phyloP scores from a whole-genome alignment of 2,888 invertebrate species.

The Papilio demoleus region DNA sequence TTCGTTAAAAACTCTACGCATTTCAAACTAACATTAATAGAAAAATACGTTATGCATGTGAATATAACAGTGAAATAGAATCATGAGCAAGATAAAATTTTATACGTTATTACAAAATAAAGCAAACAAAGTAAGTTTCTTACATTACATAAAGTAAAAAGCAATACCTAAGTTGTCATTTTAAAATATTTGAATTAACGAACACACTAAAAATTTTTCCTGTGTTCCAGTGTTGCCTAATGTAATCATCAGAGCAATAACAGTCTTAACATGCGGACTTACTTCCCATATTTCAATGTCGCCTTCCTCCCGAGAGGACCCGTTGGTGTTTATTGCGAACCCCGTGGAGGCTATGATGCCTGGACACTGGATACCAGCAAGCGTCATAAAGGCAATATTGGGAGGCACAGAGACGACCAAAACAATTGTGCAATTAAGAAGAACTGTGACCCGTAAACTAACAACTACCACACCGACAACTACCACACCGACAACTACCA shows the following conservation, averaged over 20 bases:
- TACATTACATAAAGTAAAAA: no score
- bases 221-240: conserved; percentile 41
- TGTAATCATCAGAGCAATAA: conserved; percentile 37
- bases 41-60: conserved; percentile 5
- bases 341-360: conserved; percentile 67
- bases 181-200: neutral
- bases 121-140: conserved; percentile 36
- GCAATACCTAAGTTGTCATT: neutral
- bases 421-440: neutral
- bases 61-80: conserved; percentile 23
- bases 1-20: neutral
- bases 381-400: conserved; percentile 60
- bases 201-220: neutral
- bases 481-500: conserved; percentile 27
- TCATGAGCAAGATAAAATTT: conserved; percentile 31
- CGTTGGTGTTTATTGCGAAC: conserved; percentile 61
- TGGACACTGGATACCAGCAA: conserved; percentile 67
- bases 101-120: conserved; percentile 24
- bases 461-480: conserved; percentile 36
- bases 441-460: conserved; percentile 22
- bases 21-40: neutral
- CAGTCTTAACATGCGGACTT: conserved; percentile 28
- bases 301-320: conserved; percentile 50
- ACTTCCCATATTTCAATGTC: conserved; percentile 41
- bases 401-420: conserved; percentile 45